A percentile compares a stretch with the other conserved stretches of the same genome.
Conservation (phyloP, 2,113 vertebrate genomes). For the Delphinapterus leucas region DNA sequence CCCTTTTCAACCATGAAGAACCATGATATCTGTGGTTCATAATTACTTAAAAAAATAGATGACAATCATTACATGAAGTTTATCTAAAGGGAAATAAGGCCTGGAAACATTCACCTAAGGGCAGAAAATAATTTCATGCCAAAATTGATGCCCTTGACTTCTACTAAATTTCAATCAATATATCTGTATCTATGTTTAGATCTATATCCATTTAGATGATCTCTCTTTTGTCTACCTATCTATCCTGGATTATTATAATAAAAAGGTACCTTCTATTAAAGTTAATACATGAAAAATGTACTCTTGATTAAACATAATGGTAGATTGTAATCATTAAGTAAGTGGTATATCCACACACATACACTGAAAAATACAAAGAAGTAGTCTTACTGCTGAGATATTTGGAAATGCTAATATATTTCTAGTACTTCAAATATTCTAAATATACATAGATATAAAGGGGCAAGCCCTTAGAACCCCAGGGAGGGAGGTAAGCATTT, state of each 20-base stretch:
- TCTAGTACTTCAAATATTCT: not conserved
- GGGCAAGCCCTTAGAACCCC: not conserved
- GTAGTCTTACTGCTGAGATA: not conserved
- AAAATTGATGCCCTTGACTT: not conserved
- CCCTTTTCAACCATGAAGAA: not conserved
- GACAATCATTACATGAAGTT: not conserved
- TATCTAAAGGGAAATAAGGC: not conserved
- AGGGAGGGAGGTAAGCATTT: not conserved
- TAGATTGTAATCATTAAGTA: not conserved
- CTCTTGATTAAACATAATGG: not conserved
- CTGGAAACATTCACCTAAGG: not conserved
- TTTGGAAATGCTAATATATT: slow-evolving; percentile 36
- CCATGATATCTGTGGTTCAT: not conserved
- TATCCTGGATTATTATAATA: not conserved
- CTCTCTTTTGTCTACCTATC: not conserved
- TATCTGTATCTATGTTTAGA: not conserved
- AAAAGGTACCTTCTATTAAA: not conserved
- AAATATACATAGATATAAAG: not conserved
- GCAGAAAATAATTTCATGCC: not conserved
- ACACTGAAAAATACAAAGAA: not conserved
- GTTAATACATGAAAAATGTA: not conserved
- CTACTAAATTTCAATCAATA: not conserved
- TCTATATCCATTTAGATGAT: not conserved
- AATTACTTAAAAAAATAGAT: slow-evolving; percentile 8
- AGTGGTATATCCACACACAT: not conserved